Conservation (phyloP, 2,888 invertebrate species). For the Cabera pusaria region DNA sequence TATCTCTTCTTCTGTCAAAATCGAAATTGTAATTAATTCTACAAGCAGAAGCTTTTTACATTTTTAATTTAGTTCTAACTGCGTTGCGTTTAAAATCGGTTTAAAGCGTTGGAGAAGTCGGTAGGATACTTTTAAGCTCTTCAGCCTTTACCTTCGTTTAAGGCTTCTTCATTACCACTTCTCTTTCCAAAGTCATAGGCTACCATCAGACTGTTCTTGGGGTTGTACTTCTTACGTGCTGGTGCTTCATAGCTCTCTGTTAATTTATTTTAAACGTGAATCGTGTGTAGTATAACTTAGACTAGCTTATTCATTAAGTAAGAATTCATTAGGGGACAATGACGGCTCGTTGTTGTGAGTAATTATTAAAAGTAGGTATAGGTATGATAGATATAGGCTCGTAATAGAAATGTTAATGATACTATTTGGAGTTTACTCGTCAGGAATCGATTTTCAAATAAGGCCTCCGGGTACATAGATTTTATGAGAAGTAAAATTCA, state of each 20-base stretch:
- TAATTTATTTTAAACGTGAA: conserved; percentile 13
- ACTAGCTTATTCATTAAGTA: conserved; percentile 6
- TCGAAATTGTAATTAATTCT: conserved; percentile 32
- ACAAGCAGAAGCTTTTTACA: conserved; percentile 19
- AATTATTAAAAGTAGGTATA: not conserved
- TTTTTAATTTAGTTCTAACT: conserved; percentile 2
- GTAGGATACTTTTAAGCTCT: conserved; percentile 6
- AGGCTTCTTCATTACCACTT: conserved; percentile 53
- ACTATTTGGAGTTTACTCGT: too few species aligned
- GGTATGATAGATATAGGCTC: too few species aligned
- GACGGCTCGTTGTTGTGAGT: not conserved
- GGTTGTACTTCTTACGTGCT: conserved; percentile 55
- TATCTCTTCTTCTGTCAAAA: conserved; percentile 69
- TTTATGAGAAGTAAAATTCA: too few species aligned
- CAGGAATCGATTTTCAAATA: too few species aligned
- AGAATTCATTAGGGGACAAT: conserved; percentile 4
- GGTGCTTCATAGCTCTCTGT: conserved; percentile 39
- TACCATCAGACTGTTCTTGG: conserved; percentile 61
- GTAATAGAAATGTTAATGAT: too few species aligned
- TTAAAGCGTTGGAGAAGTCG: conserved; percentile 9
- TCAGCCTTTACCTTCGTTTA: conserved; percentile 62
- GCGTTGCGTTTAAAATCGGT: conserved; percentile 6
- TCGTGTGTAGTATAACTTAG: conserved; percentile 9
- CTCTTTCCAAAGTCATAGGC: conserved; percentile 70
- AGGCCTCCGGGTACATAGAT: too few species aligned